These are phyloP conservation scores for Papilio elwesi DNA, from an alignment of 2,888 invertebrate species.

Conservation along the genomic window DNA sequence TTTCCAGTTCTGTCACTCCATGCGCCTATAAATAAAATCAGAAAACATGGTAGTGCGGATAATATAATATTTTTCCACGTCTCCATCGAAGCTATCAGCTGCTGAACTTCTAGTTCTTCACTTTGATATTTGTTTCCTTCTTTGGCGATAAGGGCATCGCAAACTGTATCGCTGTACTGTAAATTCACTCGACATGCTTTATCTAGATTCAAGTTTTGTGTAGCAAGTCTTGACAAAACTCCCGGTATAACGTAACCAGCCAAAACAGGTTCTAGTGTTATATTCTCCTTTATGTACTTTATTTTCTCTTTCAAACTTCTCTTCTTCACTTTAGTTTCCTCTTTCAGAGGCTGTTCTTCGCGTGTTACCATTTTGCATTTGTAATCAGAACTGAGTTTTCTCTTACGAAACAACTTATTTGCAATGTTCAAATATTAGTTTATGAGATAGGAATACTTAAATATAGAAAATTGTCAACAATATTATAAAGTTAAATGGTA, in stretches of 20 bases:
- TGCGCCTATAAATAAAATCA: slow-evolving; percentile 84
- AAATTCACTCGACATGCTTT: slow-evolving; percentile 93
- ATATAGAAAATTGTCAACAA: slow-evolving; percentile 43
- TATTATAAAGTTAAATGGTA: slow-evolving; percentile 28
- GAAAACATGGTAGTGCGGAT: slow-evolving; percentile 80
- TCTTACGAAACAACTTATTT: slow-evolving; percentile 23
- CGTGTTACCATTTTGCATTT: slow-evolving; percentile 55
- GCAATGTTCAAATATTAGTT: slow-evolving; percentile 43
- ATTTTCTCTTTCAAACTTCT: slow-evolving; percentile 74
- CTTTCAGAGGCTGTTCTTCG: slow-evolving; percentile 66
- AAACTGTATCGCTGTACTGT: slow-evolving; percentile 87
- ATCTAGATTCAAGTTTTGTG: slow-evolving; percentile 92
- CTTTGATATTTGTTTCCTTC: slow-evolving; percentile 86
- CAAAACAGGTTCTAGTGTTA: slow-evolving; percentile 87
- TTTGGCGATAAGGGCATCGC: slow-evolving; percentile 88
- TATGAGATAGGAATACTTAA: slow-evolving; percentile 39
- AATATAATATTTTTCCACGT: slow-evolving; percentile 82
- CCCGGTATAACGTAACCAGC: slow-evolving; percentile 86
- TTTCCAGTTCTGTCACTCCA: slow-evolving; percentile 85
- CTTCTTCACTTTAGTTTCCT: slow-evolving; percentile 52
- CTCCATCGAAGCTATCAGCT: slow-evolving; percentile 81
- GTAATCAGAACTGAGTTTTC: slow-evolving; percentile 31
- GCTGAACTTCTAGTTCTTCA: slow-evolving; percentile 85
- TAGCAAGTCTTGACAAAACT: slow-evolving; percentile 88
- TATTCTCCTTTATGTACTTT: slow-evolving; percentile 78